Evolutionary conservation across 2,113 vertebrate genomes (phyloP).

Genomic region (Scortum barcoo): DNA sequence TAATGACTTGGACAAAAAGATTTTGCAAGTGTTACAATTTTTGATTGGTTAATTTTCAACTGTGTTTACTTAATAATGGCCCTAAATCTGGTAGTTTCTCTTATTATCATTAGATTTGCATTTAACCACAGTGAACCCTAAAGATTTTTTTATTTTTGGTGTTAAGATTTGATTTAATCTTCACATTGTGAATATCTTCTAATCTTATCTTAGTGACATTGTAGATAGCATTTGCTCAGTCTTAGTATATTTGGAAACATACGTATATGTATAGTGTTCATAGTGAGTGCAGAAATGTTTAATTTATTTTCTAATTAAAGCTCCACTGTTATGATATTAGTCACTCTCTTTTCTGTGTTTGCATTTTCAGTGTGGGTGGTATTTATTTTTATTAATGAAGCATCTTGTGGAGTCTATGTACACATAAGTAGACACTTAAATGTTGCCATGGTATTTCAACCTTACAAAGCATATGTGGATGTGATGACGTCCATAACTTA

Average conservation of each 20-base stretch:
- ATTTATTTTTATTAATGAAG: conserved; percentile 51
- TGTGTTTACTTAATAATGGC: background rate
- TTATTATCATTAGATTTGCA: background rate
- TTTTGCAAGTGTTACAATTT: background rate
- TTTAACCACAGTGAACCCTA: background rate
- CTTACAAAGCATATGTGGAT: conserved; percentile 46
- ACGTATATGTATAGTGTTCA: background rate
- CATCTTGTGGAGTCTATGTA: conserved; percentile 13
- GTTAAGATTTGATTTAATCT: background rate
- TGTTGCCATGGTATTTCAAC: conserved; percentile 61
- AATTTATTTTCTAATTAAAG: conserved; percentile 24
- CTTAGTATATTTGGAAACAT: background rate
- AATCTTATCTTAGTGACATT: no score
- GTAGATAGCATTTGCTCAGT: background rate
- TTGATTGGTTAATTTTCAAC: background rate
- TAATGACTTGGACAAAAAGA: background rate
- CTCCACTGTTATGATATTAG: background rate
- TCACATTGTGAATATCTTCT: background rate
- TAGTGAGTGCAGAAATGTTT: background rate
- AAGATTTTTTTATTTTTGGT: background rate
- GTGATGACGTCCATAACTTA: conserved; percentile 39
- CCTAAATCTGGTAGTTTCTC: background rate
- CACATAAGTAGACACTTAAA: conserved; percentile 14
- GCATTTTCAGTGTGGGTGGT: conserved; percentile 19
- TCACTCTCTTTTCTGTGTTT: conserved; percentile 19